phyloP scores from a whole-genome alignment of 2,113 vertebrate species.

The Gulo gulo region DNA sequence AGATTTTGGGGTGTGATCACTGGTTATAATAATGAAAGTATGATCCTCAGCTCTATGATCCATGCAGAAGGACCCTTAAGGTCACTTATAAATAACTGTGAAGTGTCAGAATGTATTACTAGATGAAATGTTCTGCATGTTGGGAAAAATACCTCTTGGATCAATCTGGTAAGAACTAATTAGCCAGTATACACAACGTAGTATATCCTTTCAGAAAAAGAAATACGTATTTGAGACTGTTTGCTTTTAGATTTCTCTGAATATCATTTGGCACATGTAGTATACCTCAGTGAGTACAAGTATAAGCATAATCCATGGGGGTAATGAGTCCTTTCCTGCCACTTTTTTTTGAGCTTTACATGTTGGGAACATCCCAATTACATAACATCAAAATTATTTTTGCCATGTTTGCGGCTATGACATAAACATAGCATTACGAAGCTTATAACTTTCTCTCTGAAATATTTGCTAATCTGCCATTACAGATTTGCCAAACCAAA shows the following conservation, averaged over 20 bases:
- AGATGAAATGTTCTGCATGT: background rate
- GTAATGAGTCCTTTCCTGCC: background rate
- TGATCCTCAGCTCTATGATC: background rate
- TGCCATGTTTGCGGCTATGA: background rate
- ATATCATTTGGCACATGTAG: background rate
- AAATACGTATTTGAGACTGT: background rate
- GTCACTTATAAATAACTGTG: background rate
- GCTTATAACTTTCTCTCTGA: background rate
- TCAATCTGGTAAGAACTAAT: background rate
- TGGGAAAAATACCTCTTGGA: background rate
- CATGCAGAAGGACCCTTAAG: background rate
- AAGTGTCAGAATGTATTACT: background rate
- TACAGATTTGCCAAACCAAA: background rate
- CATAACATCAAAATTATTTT: constrained; percentile 6
- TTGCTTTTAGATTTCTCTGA: background rate
- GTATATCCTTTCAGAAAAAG: background rate
- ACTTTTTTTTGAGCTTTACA: background rate
- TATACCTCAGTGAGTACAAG: background rate
- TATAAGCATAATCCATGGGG: background rate
- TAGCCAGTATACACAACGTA: background rate
- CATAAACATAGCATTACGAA: background rate
- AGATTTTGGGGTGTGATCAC: background rate
- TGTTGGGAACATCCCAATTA: background rate
- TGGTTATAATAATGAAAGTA: background rate
- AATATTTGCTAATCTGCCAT: background rate